Conservation (phyloP, 1,140 invertebrate species). For the Pomacea maculata region DNA sequence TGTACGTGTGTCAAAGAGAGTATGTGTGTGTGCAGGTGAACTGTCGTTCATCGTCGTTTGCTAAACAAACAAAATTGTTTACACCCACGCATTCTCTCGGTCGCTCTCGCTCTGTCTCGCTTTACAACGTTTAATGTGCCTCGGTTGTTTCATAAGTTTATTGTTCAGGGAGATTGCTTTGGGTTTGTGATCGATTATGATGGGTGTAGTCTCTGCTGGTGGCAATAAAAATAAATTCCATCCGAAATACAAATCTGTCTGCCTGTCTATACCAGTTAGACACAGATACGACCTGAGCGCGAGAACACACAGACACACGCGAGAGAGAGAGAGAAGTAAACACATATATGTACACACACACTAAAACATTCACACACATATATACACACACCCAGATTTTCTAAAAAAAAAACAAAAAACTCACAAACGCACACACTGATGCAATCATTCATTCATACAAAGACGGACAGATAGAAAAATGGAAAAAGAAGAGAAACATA, state of each 20-base stretch:
- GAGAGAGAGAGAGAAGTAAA: background rate
- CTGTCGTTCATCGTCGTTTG: background rate
- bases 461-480: background rate
- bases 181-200: no score
- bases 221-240: no score
- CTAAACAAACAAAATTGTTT: no score
- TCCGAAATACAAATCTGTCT: no score
- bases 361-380: background rate
- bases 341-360: background rate
- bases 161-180: no score
- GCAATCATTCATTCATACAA: background rate
- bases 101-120: no score
- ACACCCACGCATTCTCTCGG: no score
- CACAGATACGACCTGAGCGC: background rate
- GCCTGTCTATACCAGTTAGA: no score
- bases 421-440: background rate
- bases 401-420: no score
- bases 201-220: no score
- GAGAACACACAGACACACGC: background rate
- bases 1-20: background rate
- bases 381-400: background rate
- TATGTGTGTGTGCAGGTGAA: background rate
- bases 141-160: no score
- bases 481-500: background rate
- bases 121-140: no score